Percentiles rank a stretch among this genome's conserved stretches.
phyloP scores from a whole-genome alignment of 1,140 invertebrate species.

The Caenorhabditis inopinata region DNA sequence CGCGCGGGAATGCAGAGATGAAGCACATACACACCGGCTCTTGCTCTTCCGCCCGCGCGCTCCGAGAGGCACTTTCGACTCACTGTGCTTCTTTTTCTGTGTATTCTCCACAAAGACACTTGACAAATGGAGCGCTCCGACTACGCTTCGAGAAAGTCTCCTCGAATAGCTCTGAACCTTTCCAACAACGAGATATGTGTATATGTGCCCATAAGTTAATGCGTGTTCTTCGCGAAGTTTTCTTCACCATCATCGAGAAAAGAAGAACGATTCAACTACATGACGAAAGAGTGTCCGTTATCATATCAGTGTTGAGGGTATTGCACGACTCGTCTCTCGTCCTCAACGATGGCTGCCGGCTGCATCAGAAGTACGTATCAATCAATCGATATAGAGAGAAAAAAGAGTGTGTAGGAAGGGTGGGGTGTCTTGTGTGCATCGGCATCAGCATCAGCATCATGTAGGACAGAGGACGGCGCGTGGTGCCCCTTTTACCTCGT shows the following conservation, averaged over 20 bases:
- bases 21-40: background rate
- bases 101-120: constrained; percentile 24
- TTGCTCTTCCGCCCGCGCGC: constrained; percentile 4
- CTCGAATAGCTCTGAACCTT: no score
- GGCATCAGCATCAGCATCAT: background rate
- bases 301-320: background rate
- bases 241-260: background rate
- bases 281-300: background rate
- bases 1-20: background rate
- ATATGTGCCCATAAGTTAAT: no score
- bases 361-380: constrained; percentile 28
- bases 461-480: no score
- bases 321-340: background rate
- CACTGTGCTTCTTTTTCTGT: background rate
- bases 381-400: background rate
- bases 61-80: background rate
- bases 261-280: background rate
- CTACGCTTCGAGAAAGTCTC: no score
- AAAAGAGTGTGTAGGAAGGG: background rate
- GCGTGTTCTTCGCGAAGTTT: background rate
- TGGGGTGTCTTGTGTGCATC: background rate
- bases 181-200: no score
- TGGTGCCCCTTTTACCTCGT: no score
- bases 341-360: background rate
- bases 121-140: background rate